Evolutionary conservation across 2,797 vertebrate species (phyloP).

Genomic region (Cyprinodon diabolis): DNA sequence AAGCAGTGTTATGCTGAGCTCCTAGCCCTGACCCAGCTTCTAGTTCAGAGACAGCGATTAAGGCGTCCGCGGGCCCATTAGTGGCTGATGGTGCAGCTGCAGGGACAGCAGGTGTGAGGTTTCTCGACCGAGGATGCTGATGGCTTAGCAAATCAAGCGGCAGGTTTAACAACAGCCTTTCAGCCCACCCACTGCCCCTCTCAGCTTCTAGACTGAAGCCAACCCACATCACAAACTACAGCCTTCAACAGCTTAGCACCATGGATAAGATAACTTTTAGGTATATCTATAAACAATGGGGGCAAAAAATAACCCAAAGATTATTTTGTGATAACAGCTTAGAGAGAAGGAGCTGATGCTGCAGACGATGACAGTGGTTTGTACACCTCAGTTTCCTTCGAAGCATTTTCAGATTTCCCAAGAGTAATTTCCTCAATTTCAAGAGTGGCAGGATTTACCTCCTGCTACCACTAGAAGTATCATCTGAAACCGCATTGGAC

Average conservation of each 20-base stretch:
- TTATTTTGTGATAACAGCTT: not conserved
- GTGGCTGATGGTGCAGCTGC: constrained; percentile 56
- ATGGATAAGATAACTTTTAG: not conserved
- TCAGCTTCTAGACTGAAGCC: constrained; percentile 25
- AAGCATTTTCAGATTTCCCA: no score
- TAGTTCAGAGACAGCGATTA: constrained; percentile 28
- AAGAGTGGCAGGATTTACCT: no score
- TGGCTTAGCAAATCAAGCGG: constrained; percentile 52
- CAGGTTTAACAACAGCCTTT: constrained; percentile 54
- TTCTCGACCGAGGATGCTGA: constrained; percentile 50
- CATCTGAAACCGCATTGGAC: no score
- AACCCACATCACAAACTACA: constrained; percentile 9
- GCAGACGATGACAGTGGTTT: not conserved
- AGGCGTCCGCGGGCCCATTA: constrained; percentile 29
- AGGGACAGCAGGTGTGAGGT: constrained; percentile 47
- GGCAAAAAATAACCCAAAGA: not conserved
- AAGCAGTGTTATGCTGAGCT: not conserved
- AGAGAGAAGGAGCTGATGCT: not conserved
- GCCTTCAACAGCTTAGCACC: constrained; percentile 6
- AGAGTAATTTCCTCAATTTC: no score
- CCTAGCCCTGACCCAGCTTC: not conserved
- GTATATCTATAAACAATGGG: not conserved
- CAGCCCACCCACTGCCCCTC: constrained; percentile 29
- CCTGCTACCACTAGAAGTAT: no score
- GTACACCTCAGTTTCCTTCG: not conserved